Conservation (phyloP, 2,797 vertebrate species). For the Tragopan temminckii region DNA sequence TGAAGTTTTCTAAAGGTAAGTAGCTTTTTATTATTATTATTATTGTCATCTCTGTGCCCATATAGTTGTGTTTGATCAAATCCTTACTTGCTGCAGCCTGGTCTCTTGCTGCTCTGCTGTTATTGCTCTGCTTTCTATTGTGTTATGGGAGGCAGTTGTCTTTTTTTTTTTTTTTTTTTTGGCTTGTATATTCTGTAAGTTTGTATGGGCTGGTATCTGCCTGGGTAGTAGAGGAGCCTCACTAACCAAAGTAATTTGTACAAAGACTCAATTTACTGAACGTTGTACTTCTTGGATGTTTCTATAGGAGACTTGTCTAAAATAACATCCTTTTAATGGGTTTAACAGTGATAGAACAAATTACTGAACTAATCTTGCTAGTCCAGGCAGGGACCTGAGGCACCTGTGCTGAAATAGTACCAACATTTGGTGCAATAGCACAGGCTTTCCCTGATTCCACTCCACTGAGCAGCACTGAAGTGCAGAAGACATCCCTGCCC, state of each 20-base stretch:
- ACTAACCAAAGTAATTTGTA: background rate
- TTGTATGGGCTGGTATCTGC: background rate
- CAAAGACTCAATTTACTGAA: background rate
- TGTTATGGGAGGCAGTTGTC: background rate
- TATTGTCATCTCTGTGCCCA: too few species aligned
- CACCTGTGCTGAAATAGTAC: fast-evolving
- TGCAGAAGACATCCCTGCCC: conserved; percentile 31
- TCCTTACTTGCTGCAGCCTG: too few species aligned
- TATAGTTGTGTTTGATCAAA: too few species aligned
- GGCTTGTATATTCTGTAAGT: background rate
- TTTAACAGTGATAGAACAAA: background rate
- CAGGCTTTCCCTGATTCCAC: background rate
- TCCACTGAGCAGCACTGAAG: background rate
- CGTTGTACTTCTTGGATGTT: background rate
- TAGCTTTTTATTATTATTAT: too few species aligned
- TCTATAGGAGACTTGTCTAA: background rate
- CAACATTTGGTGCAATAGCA: background rate
- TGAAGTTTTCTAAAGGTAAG: too few species aligned
- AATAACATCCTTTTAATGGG: fast-evolving
- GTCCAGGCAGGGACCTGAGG: background rate
- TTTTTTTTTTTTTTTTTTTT: background rate
- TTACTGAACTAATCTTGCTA: background rate
- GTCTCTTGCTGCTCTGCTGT: too few species aligned
- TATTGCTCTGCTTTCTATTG: too few species aligned
- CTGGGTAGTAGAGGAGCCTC: background rate